Conservation (phyloP, 2,797 vertebrate species). For the Platalea minor region DNA sequence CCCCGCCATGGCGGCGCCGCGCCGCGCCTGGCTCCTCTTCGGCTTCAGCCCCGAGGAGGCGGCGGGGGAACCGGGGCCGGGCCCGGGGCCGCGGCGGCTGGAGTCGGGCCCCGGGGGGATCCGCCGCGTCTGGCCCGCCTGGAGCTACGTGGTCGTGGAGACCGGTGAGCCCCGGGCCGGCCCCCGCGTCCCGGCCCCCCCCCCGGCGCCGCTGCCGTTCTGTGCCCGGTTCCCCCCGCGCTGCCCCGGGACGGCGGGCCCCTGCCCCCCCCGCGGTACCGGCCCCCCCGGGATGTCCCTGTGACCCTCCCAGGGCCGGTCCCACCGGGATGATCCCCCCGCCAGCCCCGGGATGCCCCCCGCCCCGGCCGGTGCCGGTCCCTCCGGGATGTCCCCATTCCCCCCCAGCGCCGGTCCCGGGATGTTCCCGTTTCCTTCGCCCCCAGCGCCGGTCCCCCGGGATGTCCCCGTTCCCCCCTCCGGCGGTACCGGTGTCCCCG, state of each 20-base stretch:
- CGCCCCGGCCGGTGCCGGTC: no score
- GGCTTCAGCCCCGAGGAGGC: constrained; percentile 86
- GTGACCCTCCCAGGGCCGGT: no score
- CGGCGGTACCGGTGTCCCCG: not conserved
- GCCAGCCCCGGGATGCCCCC: not conserved
- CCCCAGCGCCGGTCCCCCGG: no score
- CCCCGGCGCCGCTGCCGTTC: not conserved
- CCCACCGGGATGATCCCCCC: no score
- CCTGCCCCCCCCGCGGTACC: not conserved
- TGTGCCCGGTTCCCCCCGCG: no score
- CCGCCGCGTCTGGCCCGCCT: constrained; percentile 27
- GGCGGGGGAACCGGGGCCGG: not conserved
- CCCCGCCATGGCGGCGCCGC: not conserved
- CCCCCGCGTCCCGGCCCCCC: not conserved
- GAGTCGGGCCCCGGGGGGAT: not conserved
- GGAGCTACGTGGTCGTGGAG: constrained; percentile 44
- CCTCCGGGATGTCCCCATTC: no score
- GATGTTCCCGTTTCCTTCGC: no score
- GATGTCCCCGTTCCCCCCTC: no score
- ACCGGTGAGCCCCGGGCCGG: not conserved
- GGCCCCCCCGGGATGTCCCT: no score
- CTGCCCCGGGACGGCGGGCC: not conserved
- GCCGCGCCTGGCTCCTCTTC: constrained; percentile 80
- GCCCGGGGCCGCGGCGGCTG: not conserved
- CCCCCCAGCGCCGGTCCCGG: no score